Evolutionary conservation across 2,113 vertebrate species (phyloP), one percentile per base, ranked within the genome.

Genomic region (Verasper variegatus): DNA sequence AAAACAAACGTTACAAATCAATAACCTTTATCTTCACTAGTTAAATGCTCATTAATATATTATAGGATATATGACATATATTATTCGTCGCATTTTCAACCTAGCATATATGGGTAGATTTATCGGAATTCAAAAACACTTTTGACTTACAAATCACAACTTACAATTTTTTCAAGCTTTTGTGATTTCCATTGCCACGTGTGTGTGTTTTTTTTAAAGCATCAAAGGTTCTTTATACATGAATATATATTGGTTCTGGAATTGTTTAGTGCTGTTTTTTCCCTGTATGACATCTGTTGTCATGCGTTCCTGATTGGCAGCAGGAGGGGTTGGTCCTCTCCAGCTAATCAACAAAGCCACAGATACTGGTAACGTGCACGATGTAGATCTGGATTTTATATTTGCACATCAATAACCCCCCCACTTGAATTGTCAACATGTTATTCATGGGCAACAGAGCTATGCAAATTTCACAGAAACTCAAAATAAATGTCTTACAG

Each of bases 291-390:
- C 27, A 58, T 51, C 4, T 62, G 71, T 42, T 54, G 9, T 24
- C 31, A 62, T 83, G 45, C 1, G 2, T 72, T 88, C 31, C 58
- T 76, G 13, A 23, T 84, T 64, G 51, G 31, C 31, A 7, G 31
- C 31, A 31, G 31, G 31, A 31, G 31, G 51, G 45, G 8, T 37
- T 37, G 35, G 9, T 37, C 35, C 35, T 37, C 35, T 10, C 35
- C 23, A 56, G 35, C 17, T 58, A 78, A 80, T 64, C 37, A 75
- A 56, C 26, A 83, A 76, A 81, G 59, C 20, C 56, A 64, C 55
- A 49, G 26, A 70, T 76, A 76, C 63, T 71, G 49, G 31, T 58
- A 62, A 54, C 76, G 80, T 67, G 55, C 62, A 15, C 6, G 17
- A 12, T 54, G 31, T 15, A 21, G 17, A 3, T 76, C 42, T 70